These are phyloP conservation scores for Knipowitschia caucasica DNA, from an alignment of 2,797 vertebrate species.

Conservation along the genomic window DNA sequence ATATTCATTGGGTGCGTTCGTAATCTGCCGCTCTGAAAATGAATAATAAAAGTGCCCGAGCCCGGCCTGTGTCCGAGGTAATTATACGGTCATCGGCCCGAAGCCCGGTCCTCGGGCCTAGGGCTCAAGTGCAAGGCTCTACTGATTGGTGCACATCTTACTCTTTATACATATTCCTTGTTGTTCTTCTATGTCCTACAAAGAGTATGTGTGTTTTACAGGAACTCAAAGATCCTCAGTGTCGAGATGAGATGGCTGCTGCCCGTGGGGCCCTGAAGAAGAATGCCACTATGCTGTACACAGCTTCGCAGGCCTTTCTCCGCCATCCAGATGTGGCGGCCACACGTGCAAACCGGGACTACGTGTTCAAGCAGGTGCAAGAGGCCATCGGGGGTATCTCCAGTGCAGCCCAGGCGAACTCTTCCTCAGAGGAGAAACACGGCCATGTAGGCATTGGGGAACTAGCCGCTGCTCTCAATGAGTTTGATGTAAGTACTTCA, in stretches of 20 bases:
- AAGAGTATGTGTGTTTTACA: slow-evolving; percentile 37
- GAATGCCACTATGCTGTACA: slow-evolving; percentile 98
- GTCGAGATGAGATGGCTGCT: slow-evolving; percentile 96
- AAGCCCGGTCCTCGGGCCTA: no score
- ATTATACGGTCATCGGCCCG: no score
- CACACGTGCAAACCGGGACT: slow-evolving; percentile 95
- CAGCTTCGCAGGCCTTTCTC: slow-evolving; percentile 94
- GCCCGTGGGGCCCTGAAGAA: slow-evolving; percentile 96
- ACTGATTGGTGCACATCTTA: no score
- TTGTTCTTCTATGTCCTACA: background rate
- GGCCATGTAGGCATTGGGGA: slow-evolving; percentile 95
- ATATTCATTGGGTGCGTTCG: no score
- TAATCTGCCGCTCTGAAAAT: no score
- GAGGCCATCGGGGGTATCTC: slow-evolving; percentile 96
- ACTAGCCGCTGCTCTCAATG: slow-evolving; percentile 93
- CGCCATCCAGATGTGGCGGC: slow-evolving; percentile 96
- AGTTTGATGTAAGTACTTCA: slow-evolving; percentile 90
- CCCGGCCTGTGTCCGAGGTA: no score
- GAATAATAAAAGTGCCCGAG: no score
- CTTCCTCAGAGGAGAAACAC: slow-evolving; percentile 92
- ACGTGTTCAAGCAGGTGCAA: slow-evolving; percentile 99
- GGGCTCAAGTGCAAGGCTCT: no score
- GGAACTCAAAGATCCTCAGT: slow-evolving; percentile 98
- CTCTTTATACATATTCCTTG: background rate
- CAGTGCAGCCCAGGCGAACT: slow-evolving; percentile 94